Base-by-base conservation (phyloP, 2,113 vertebrate genomes). In the Scalopus aquaticus region DNA sequence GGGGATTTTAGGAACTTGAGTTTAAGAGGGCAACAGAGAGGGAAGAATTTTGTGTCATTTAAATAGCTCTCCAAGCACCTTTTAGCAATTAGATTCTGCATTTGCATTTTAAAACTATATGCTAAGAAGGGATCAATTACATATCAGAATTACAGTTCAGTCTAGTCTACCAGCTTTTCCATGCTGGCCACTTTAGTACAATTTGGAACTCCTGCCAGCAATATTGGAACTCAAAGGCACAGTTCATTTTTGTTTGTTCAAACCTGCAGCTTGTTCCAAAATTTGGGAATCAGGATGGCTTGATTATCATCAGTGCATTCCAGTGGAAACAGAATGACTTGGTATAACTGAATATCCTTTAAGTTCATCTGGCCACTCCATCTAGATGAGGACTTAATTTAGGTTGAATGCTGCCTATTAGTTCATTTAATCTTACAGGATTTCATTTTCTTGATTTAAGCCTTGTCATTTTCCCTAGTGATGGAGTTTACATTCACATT, bases 381-480 rank as follows among this genome's bases (percentile, higher is more conserved):
- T 15, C 6, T 22, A 46, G n/a, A 87, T 56, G 60, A 87, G 49
- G 32, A 9, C 60, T 92, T 94, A 64, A 51, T 94, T 88, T 92
- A 76, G 91, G 89, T 76, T 49, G 9, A 19, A 7, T 30, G 7
- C 51, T 85, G 70, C n/a, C 91, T 86, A 8, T 54, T 78, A 62
- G 37, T 81, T 94, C 42, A 65, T 69, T 93, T 78, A 76, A 62
- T 73, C 35, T 49, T 42, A 73, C 35, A 80, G 80, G 20, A 84
- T 91, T 95, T 87, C 44, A 93, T 0, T 94, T 83, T 93, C 46
- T 93, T 79, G 24, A 87, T 82, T 86, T 87, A 70, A 86, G 87
- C 35, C 39, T 78, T 62, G 20, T 88, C 26, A 4, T 17, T 89
- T 92, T 92, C 30, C 42, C 81, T 49, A 74, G 84, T 32, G 49